phyloP scores from a whole-genome alignment of 2,888 invertebrate genomes.

The Mesodorylaimus sp. region DNA sequence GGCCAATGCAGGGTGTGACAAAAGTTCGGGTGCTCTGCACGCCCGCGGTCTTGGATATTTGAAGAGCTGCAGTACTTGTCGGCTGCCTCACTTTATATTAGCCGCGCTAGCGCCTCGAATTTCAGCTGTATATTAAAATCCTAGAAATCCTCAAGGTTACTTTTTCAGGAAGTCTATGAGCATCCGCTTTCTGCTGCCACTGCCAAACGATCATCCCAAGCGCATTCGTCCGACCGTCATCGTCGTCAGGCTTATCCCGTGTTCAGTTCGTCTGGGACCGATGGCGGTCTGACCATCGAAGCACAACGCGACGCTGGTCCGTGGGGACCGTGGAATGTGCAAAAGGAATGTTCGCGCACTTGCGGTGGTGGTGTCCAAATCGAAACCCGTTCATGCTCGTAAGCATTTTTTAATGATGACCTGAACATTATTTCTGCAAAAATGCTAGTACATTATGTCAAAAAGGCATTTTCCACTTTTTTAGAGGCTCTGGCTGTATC shows the following conservation, averaged over 20 bases:
- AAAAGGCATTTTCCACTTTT: not conserved
- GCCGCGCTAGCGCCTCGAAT: too few relatives aligned
- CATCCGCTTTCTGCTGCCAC: too few relatives aligned
- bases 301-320: constrained; percentile 15
- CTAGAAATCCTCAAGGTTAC: too few relatives aligned
- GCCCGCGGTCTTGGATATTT: too few relatives aligned
- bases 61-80: too few relatives aligned
- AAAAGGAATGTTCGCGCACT: constrained; percentile 63
- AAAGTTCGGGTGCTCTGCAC: too few relatives aligned
- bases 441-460: not conserved
- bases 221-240: not conserved
- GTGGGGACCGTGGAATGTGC: constrained; percentile 56
- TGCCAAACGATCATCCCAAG: too few relatives aligned
- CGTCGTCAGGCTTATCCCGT: constrained; percentile 11
- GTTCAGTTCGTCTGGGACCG: not conserved
- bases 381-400: constrained; percentile 45
- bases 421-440: not conserved
- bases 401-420: constrained; percentile 7
- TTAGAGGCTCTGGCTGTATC: constrained; percentile 39
- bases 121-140: too few relatives aligned
- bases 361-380: constrained; percentile 82
- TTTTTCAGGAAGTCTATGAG: too few relatives aligned
- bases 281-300: constrained; percentile 4
- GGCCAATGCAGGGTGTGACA: too few relatives aligned
- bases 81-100: too few relatives aligned